phyloP scores from a whole-genome alignment of 2,888 invertebrate genomes.

The Drosophila robusta region DNA sequence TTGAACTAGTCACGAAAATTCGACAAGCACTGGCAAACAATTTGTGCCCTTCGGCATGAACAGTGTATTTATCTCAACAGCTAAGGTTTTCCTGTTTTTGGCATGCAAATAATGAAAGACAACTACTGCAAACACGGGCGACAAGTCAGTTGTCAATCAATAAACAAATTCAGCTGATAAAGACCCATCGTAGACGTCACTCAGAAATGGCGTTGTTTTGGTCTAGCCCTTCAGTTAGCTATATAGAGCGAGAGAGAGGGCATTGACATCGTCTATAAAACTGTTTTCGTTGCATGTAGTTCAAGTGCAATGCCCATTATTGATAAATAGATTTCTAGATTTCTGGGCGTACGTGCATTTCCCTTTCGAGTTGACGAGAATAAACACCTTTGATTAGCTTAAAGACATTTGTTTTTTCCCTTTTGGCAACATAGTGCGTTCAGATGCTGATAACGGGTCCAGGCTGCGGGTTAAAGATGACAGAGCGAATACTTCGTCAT shows the following conservation, averaged over 20 bases:
- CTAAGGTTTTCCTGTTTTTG: constrained; percentile 22
- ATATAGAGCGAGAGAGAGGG: constrained; percentile 13
- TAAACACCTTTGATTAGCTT: background rate
- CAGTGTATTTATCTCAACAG: no score
- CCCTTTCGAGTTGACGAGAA: background rate
- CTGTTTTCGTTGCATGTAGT: constrained; percentile 9
- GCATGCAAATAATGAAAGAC: constrained; percentile 41
- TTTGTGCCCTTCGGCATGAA: no score
- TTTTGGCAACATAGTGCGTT: background rate
- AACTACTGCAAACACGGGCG: constrained; percentile 25
- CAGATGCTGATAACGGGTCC: constrained; percentile 37
- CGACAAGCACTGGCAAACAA: no score
- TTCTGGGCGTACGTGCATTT: background rate
- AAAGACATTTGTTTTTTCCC: background rate
- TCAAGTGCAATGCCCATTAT: constrained; percentile 42
- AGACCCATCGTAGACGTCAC: constrained; percentile 10
- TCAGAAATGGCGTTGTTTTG: constrained; percentile 44
- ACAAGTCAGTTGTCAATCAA: constrained; percentile 51
- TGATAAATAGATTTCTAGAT: background rate
- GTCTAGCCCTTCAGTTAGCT: constrained; percentile 18
- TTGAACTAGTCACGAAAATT: background rate
- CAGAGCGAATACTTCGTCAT: constrained; percentile 51
- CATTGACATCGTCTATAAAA: constrained; percentile 41
- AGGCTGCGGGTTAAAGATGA: constrained; percentile 44
- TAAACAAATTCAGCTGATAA: constrained; percentile 49